These are phyloP conservation scores for Vimba vimba DNA, from an alignment of 2,113 vertebrate genomes.

Conservation along the genomic window DNA sequence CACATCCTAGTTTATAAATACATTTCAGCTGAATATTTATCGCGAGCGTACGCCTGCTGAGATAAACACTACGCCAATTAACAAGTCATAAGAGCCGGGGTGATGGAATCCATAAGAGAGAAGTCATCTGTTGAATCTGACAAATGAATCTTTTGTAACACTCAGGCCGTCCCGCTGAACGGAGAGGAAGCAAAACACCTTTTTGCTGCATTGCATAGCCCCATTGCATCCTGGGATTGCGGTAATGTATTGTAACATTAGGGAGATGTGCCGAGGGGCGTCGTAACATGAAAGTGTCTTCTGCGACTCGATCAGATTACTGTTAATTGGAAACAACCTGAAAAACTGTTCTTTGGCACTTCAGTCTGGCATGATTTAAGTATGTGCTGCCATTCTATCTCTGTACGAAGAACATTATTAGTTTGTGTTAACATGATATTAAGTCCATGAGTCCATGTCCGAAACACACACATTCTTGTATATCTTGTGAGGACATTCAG, in stretches of 20 bases:
- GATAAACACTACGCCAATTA: conserved; percentile 32
- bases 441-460: not conserved
- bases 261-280: not conserved
- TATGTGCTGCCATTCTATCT: not conserved
- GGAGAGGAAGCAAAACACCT: conserved; percentile 19
- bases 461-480: no score
- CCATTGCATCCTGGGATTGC: conserved; percentile 20
- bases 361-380: not conserved
- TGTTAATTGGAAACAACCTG: not conserved
- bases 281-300: not conserved
- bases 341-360: not conserved
- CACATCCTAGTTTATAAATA: not conserved
- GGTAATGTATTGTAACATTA: not conserved
- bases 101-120: not conserved
- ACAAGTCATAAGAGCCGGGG: not conserved
- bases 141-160: conserved; percentile 17
- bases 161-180: not conserved
- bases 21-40: not conserved
- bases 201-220: conserved; percentile 13
- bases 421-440: no score
- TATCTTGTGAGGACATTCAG: no score
- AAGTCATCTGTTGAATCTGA: not conserved
- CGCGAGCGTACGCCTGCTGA: not conserved
- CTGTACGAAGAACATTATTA: no score
- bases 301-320: not conserved